Conservation (phyloP, 2,113 vertebrate genomes). For the Engystomops pustulosus region DNA sequence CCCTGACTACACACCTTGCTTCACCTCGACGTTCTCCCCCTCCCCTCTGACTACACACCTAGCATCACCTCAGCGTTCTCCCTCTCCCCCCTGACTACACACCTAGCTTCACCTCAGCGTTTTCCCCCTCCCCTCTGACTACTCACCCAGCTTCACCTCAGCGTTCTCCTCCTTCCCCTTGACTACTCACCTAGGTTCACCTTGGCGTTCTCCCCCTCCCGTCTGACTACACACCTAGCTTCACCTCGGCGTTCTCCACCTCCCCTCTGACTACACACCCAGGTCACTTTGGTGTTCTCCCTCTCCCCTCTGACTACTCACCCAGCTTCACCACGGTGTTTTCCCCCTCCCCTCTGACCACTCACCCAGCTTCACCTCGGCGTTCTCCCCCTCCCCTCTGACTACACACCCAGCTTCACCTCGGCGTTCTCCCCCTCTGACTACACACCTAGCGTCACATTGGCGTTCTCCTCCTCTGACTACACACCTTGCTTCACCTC, state of each 20-base stretch:
- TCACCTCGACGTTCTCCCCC: constrained; percentile 88
- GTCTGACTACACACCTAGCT: constrained; percentile 78
- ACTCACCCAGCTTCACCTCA: constrained; percentile 91
- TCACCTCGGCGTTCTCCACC: constrained; percentile 88
- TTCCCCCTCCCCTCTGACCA: constrained; percentile 64
- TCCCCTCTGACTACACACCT: constrained; percentile 70
- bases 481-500: constrained; percentile 90
- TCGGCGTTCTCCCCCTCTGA: constrained; percentile 81
- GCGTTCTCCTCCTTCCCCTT: constrained; percentile 77
- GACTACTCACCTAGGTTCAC: constrained; percentile 87
- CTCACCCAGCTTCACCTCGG: constrained; percentile 93
- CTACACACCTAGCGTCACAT: constrained; percentile 88
- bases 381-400: constrained; percentile 74
- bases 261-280: constrained; percentile 70
- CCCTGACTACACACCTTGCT: constrained; percentile 78
- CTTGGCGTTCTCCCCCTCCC: constrained; percentile 81
- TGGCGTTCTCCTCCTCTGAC: constrained; percentile 78
- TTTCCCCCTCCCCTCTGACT: constrained; percentile 68
- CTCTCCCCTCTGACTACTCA: constrained; percentile 71
- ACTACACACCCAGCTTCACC: constrained; percentile 86
- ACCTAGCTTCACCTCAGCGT: constrained; percentile 94
- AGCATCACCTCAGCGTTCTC: constrained; percentile 94
- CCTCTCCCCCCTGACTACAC: constrained; percentile 65
- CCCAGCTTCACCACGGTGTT: constrained; percentile 93
- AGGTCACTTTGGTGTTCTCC: constrained; percentile 93